These are phyloP conservation scores for Poecilia gillii DNA, from an alignment of 2,797 vertebrate species.

Conservation along the genomic window DNA sequence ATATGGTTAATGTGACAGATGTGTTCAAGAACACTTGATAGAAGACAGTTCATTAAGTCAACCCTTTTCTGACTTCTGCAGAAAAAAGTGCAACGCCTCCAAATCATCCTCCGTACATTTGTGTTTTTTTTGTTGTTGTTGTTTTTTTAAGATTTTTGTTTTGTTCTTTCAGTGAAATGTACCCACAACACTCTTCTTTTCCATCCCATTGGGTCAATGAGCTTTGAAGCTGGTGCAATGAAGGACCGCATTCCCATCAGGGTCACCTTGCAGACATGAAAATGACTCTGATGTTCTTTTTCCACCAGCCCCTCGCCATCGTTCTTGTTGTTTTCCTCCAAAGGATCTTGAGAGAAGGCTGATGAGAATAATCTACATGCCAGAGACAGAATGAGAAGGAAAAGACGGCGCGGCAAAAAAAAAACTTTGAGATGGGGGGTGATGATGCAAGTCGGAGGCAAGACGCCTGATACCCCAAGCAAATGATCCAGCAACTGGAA, in stretches of 20 bases:
- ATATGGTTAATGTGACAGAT: not conserved
- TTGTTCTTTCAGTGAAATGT: constrained; percentile 27
- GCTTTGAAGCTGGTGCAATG: constrained; percentile 16
- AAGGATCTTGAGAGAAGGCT: constrained; percentile 47
- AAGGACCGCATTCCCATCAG: constrained; percentile 49
- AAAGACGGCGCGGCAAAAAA: constrained; percentile 40
- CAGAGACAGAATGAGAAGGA: constrained; percentile 41
- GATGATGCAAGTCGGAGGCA: constrained; percentile 81
- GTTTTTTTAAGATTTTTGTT: constrained; percentile 6
- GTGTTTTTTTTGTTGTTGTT: too few species aligned
- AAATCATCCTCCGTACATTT: constrained; percentile 3
- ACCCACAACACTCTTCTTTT: constrained; percentile 41
- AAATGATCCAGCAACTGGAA: constrained; percentile 75
- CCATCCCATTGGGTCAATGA: constrained; percentile 41
- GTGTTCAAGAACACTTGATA: not conserved
- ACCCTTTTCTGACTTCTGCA: constrained; percentile 3
- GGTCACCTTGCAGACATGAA: constrained; percentile 67
- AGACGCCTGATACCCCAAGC: constrained; percentile 72
- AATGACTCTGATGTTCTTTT: constrained; percentile 22
- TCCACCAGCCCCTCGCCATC: constrained; percentile 31
- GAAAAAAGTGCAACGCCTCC: constrained; percentile 1
- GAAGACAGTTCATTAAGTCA: constrained; percentile 4
- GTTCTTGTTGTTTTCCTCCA: constrained; percentile 60
- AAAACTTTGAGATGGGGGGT: constrained; percentile 60
- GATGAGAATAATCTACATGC: constrained; percentile 76